Conservation (phyloP, 2,888 invertebrate genomes). For the Volucella zonaria region DNA sequence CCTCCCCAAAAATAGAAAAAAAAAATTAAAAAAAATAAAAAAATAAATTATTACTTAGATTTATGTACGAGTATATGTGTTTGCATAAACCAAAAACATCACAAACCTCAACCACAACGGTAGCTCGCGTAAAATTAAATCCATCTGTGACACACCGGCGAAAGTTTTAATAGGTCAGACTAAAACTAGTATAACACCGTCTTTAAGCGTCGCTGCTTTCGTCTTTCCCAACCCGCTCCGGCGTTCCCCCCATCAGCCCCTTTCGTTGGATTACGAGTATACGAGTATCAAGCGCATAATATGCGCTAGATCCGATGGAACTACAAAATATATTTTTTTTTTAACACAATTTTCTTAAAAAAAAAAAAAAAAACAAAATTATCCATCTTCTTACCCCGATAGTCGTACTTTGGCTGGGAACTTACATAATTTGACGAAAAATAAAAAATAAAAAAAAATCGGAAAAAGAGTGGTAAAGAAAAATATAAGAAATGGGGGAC, state of each 20-base stretch:
- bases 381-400: constrained; percentile 55
- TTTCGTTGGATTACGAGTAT: constrained; percentile 52
- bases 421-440: constrained; percentile 58
- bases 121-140: constrained; percentile 61
- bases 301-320: constrained; percentile 63
- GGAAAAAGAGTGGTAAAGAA: constrained; percentile 40
- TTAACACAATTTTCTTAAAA: constrained; percentile 58
- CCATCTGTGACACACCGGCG: constrained; percentile 66
- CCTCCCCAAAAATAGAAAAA: constrained; percentile 1
- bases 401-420: constrained; percentile 45
- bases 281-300: constrained; percentile 71
- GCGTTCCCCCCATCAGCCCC: constrained; percentile 9
- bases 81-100: constrained; percentile 55
- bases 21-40: not conserved
- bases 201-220: constrained; percentile 3
- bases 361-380: constrained; percentile 11
- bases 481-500: constrained; percentile 17
- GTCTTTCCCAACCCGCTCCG: constrained; percentile 21
- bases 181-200: constrained; percentile 70
- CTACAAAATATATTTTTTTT: constrained; percentile 30
- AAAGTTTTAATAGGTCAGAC: constrained; percentile 74
- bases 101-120: constrained; percentile 14
- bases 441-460: constrained; percentile 13
- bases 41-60: constrained; percentile 22
- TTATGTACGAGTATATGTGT: constrained; percentile 5